These are phyloP conservation scores for Congeria kusceri DNA, from an alignment of 2,888 invertebrate genomes.

Conservation along the genomic window DNA sequence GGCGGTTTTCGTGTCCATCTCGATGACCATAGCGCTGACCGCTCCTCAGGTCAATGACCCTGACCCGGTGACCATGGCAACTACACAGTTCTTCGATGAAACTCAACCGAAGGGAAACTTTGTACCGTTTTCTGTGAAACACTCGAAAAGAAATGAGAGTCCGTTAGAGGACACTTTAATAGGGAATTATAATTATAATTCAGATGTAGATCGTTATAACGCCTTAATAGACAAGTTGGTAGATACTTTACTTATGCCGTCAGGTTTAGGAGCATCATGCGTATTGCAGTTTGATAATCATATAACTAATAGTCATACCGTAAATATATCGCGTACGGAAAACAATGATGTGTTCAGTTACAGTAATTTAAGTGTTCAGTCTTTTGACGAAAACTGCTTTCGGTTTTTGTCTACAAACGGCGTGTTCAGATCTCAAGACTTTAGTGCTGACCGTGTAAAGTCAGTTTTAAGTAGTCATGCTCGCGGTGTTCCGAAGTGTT, in stretches of 20 bases:
- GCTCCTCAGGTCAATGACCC: constrained; percentile 81
- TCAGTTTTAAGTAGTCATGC: too few relatives aligned
- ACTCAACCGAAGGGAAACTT: constrained; percentile 85
- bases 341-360: too few relatives aligned
- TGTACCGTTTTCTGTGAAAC: constrained; percentile 82
- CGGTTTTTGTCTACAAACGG: too few relatives aligned
- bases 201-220: not conserved
- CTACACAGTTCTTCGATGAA: constrained; percentile 85
- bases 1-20: constrained; percentile 84
- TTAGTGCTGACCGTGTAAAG: too few relatives aligned
- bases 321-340: too few relatives aligned
- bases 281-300: constrained; percentile 80
- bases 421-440: too few relatives aligned
- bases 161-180: not conserved
- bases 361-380: not conserved
- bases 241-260: constrained; percentile 83
- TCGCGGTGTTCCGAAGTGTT: constrained; percentile 66
- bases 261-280: constrained; percentile 86
- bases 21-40: constrained; percentile 84
- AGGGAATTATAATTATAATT: constrained; percentile 9
- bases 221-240: constrained; percentile 6
- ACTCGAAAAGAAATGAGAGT: constrained; percentile 23
- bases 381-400: constrained; percentile 20
- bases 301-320: constrained; percentile 8
- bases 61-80: constrained; percentile 81